These are phyloP conservation scores for Notolepis coatsorum DNA, from an alignment of 2,797 vertebrate genomes.

Conservation along the genomic window DNA sequence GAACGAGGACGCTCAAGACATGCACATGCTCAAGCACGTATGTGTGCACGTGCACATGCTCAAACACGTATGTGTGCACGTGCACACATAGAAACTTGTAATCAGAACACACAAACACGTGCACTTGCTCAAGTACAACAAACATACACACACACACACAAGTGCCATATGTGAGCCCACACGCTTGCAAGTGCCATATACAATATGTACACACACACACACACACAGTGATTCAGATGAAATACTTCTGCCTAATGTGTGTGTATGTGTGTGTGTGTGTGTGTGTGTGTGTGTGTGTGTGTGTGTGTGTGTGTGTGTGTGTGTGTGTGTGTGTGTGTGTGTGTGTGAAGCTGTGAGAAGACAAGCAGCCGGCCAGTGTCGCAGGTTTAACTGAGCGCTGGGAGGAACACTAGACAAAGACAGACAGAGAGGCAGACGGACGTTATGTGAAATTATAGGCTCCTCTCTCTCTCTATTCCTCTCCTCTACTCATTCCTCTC, in stretches of 20 bases:
- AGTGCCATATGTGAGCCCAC: no score
- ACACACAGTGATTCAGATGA: constrained; percentile 41
- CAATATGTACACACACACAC: constrained; percentile 12
- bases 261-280: constrained; percentile 27
- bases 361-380: constrained; percentile 3
- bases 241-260: constrained; percentile 38
- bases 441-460: constrained; percentile 76
- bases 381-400: constrained; percentile 43
- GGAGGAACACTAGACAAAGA: constrained; percentile 61
- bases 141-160: neutral
- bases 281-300: constrained; percentile 16
- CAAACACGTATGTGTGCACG: no score
- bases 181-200: no score
- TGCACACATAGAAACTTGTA: neutral
- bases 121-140: constrained; percentile 34
- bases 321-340: constrained; percentile 1
- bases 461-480: constrained; percentile 69
- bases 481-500: constrained; percentile 65
- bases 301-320: constrained; percentile 24
- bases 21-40: neutral
- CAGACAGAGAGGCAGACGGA: constrained; percentile 64
- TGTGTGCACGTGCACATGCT: neutral
- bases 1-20: no score
- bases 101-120: neutral
- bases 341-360: constrained; percentile 7